Evolutionary conservation across 2,113 vertebrate species (phyloP).

Genomic region (Alligator sinensis): DNA sequence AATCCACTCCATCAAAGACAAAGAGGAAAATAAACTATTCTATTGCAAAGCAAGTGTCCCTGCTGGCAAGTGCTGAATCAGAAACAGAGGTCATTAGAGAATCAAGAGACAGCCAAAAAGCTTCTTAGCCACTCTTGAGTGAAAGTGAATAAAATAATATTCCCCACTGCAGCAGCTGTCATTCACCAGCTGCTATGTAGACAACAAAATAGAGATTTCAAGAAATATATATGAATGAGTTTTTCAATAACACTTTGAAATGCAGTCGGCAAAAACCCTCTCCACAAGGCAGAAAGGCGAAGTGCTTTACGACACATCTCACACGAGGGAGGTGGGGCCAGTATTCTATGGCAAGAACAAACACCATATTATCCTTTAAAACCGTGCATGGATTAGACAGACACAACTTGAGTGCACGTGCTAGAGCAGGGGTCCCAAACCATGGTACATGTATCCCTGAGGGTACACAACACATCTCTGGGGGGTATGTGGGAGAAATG

Average conservation of each 20-base stretch:
- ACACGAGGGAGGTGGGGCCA: neutral
- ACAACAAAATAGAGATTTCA: fast-evolving
- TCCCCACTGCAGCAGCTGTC: neutral
- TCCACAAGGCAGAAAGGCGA: neutral
- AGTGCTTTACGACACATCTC: neutral
- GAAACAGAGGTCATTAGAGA: neutral
- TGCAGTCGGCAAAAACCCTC: fast-evolving
- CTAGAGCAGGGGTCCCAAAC: too few relatives aligned
- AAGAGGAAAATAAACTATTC: slow-evolving; percentile 15
- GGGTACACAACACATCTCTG: too few relatives aligned
- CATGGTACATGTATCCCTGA: too few relatives aligned
- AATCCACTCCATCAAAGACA: slow-evolving; percentile 25
- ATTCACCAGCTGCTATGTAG: neutral
- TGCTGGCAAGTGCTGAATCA: slow-evolving; percentile 62
- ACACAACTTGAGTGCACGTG: neutral
- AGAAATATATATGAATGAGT: neutral
- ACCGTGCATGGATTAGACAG: neutral
- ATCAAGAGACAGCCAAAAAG: neutral
- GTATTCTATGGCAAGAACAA: neutral
- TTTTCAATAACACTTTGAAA: neutral
- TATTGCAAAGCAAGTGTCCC: neutral
- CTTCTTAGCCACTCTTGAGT: fast-evolving
- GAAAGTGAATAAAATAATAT: neutral
- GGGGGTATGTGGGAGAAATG: too few relatives aligned
- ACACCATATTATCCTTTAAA: neutral